Percentiles rank a stretch among this genome's conserved stretches.
These are phyloP conservation scores for Teleiodes luculella DNA, from an alignment of 2,888 invertebrate species.

Conservation along the genomic window DNA sequence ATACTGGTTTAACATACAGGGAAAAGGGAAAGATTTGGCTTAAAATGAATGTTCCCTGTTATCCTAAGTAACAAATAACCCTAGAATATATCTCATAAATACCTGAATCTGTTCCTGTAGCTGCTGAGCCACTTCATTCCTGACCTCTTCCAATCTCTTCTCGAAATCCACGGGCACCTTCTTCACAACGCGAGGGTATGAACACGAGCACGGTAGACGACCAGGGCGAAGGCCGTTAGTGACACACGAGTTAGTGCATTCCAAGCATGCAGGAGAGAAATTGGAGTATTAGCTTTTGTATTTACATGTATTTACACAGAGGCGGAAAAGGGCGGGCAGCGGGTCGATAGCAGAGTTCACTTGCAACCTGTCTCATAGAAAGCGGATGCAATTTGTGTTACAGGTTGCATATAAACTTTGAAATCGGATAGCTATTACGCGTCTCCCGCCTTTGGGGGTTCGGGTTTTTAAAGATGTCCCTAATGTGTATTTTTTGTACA, in stretches of 20 bases:
- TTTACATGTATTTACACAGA: constrained; percentile 13
- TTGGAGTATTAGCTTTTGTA: constrained; percentile 13
- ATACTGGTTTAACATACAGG: too few species aligned
- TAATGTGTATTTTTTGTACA: not conserved
- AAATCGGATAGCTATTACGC: not conserved
- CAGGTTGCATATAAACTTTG: not conserved
- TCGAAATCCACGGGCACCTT: constrained; percentile 43
- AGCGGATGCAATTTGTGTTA: too few species aligned
- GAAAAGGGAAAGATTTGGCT: not conserved
- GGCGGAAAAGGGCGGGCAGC: too few species aligned
- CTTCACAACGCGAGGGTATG: constrained; percentile 21
- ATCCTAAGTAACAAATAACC: too few species aligned
- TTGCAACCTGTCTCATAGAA: too few species aligned
- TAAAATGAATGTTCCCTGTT: too few species aligned
- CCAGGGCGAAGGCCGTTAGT: constrained; percentile 35
- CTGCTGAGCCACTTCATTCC: constrained; percentile 80
- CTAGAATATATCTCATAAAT: constrained; percentile 37
- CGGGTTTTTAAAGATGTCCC: too few species aligned
- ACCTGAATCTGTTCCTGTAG: constrained; percentile 88
- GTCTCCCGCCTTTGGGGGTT: too few species aligned
- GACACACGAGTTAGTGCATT: constrained; percentile 73
- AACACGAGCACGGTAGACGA: not conserved
- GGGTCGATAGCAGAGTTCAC: too few species aligned
- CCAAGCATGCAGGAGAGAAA: constrained; percentile 59
- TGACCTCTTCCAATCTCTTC: constrained; percentile 41